Evolutionary conservation across 2,888 invertebrate species (phyloP), one percentile per base, ranked within the genome.

Genomic region (Cerceris ruficornis): DNA sequence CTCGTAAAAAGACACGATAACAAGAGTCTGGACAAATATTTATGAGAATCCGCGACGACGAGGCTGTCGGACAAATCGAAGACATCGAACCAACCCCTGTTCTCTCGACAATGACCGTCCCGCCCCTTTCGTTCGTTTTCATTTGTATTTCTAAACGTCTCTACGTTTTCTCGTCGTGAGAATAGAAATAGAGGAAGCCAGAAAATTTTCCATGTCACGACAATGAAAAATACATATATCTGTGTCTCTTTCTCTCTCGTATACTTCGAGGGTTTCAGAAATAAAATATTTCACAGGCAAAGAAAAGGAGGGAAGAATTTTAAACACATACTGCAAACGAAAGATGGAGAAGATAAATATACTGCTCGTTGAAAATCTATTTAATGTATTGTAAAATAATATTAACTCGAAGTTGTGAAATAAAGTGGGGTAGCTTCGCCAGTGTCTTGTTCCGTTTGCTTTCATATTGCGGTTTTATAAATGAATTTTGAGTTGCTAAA

Each of bases 141-240:
- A 15, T 61, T 49, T 66, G 59, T 57, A 60, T 43, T 49, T 57
- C 66, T 70, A 70, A 69, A 64, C 69, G 65, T 62, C 72, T 69
- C 75, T 69, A 66, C 61, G 66, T 69, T 61, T 66, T 69, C 67
- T 72, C 55, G 57, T 49, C 60, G 39, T 55, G 57, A 61, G 49
- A 67, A 66, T 57, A 28, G 43, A 65, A 39, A 52, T 49, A 17
- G 49, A 55, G 57, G 55, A 42, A 59, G 17, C 14, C 14, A 7
- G 11, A 46, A 13, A 6, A 42, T 61, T 43, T 15, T 61, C 61
- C 61, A n/a, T 46, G 61, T 39, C 58, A 46, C 17, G 67, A 14
- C 46, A 39, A 28, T 68, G 49, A 66, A 60, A 39, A 50, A 52
- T 28, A 68, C 59, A 17, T 28, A 28, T 28, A 28, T 28, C 4